Percentiles rank a stretch among this genome's conserved stretches.
These are phyloP conservation scores for Biston betularia DNA, from an alignment of 2,888 invertebrate genomes.

Conservation along the genomic window DNA sequence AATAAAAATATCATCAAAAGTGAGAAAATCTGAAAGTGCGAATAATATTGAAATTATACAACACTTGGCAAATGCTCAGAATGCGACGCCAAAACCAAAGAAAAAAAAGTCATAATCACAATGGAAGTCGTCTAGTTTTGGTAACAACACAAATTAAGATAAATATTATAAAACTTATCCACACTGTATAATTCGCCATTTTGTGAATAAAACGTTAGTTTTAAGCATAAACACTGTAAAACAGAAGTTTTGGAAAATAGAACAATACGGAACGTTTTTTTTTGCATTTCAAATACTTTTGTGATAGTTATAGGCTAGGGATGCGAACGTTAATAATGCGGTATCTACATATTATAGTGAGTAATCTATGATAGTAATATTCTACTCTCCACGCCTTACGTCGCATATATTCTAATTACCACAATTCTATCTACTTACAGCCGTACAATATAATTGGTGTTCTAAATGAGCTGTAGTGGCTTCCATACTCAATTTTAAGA, in stretches of 20 bases:
- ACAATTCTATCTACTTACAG: background rate
- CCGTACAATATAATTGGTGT: constrained; percentile 48
- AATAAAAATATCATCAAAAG: background rate
- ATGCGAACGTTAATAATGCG: too few species aligned
- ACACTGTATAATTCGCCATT: background rate
- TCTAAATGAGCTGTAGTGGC: constrained; percentile 43
- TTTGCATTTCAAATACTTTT: too few species aligned
- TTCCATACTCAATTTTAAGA: constrained; percentile 46
- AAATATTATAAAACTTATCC: background rate
- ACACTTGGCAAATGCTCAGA: background rate
- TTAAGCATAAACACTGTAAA: too few species aligned
- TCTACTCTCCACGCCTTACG: background rate
- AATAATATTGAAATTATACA: background rate
- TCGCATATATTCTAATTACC: background rate
- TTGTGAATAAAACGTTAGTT: too few species aligned
- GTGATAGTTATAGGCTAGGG: too few species aligned
- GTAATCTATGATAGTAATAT: background rate
- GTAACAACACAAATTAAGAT: background rate
- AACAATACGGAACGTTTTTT: too few species aligned
- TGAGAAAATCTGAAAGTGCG: background rate
- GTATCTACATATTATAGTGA: background rate
- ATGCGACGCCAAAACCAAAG: too few species aligned
- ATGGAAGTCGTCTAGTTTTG: background rate
- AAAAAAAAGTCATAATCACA: constrained; percentile 2
- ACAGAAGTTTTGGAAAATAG: too few species aligned